Evolutionary conservation across 2,797 vertebrate genomes (phyloP).

Genomic region (Anas flavirostris): DNA sequence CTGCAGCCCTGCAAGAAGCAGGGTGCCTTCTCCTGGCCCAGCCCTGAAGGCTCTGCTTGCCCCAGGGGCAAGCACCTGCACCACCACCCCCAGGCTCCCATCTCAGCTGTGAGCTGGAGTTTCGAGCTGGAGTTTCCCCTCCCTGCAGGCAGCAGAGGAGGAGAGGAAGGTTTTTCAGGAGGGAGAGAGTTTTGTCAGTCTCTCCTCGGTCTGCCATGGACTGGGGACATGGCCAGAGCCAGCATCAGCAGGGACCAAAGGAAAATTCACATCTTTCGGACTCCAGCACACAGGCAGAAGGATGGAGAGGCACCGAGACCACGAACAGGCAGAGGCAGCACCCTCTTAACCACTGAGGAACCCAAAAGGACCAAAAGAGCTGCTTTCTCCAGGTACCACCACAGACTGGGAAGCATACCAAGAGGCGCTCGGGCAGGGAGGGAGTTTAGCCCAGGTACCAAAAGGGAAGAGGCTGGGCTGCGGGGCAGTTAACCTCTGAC

Average conservation of each 20-base stretch:
- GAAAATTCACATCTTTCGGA: constrained; percentile 39
- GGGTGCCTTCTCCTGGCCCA: neutral
- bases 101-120: neutral
- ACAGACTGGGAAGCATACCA: neutral
- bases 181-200: constrained; percentile 10
- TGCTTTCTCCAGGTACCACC: neutral
- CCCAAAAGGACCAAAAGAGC: neutral
- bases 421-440: neutral
- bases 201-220: neutral
- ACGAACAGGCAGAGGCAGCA: neutral
- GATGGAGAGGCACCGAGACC: neutral
- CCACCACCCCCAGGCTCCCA: neutral
- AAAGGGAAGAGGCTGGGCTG: neutral
- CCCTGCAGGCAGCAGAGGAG: neutral
- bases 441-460: neutral
- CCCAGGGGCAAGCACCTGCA: constrained; percentile 43
- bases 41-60: neutral
- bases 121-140: constrained; percentile 3
- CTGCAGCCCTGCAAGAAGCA: neutral
- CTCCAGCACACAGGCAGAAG: neutral
- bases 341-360: neutral
- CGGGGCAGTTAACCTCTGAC: constrained; percentile 55
- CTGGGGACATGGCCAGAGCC: constrained; percentile 46
- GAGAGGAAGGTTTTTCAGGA: neutral
- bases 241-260: neutral